phyloP scores from a whole-genome alignment of 1,140 invertebrate species.

The Penaeus vannamei region DNA sequence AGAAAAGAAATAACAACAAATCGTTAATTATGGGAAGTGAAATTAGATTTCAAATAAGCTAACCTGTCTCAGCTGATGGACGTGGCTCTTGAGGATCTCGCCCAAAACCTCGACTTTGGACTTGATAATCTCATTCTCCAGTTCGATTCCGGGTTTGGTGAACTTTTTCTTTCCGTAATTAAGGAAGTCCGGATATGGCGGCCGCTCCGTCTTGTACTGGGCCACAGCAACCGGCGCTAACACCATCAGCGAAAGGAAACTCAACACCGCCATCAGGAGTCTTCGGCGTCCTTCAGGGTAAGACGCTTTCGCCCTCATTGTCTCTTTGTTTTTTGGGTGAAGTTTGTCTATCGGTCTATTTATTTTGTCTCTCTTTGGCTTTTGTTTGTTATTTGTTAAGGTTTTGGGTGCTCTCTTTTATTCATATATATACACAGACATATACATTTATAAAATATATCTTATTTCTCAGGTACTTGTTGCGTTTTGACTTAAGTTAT shows the following conservation, averaged over 20 bases:
- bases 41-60: conserved; percentile 6
- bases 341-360: too few relatives aligned
- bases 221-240: neutral
- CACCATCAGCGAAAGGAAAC: neutral
- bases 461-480: too few relatives aligned
- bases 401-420: too few relatives aligned
- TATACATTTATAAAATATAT: too few relatives aligned
- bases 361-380: too few relatives aligned
- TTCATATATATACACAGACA: too few relatives aligned
- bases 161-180: conserved; percentile 69
- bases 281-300: too few relatives aligned
- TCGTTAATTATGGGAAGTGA: conserved; percentile 51
- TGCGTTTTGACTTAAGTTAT: too few relatives aligned
- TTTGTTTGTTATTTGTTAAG: too few relatives aligned
- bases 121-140: conserved; percentile 71
- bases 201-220: conserved; percentile 58
- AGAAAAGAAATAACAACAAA: neutral
- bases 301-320: too few relatives aligned
- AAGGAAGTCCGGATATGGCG: conserved; percentile 68
- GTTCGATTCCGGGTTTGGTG: conserved; percentile 67
- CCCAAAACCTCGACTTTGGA: conserved; percentile 77
- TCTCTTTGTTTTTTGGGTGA: too few relatives aligned
- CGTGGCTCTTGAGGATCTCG: conserved; percentile 75
- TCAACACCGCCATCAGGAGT: neutral
- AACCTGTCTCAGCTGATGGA: conserved; percentile 72